phyloP scores from a whole-genome alignment of 2,797 vertebrate species.

The Borostomias antarcticus region DNA sequence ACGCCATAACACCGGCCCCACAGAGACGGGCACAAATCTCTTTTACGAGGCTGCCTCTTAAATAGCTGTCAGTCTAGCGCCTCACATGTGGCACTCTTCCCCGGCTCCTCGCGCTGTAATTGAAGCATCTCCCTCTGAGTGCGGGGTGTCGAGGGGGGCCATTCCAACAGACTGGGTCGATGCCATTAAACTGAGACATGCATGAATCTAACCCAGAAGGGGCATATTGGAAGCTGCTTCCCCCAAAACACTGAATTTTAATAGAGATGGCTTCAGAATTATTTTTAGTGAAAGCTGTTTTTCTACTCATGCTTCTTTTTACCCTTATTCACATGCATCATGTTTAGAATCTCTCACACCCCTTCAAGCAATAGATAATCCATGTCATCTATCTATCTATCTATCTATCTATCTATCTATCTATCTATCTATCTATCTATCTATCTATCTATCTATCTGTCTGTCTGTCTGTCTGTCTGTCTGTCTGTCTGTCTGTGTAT shows the following conservation, averaged over 20 bases:
- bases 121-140: slow-evolving; percentile 73
- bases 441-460: too few species aligned
- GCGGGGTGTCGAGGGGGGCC: slow-evolving; percentile 67
- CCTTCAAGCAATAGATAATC: too few species aligned
- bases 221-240: slow-evolving; percentile 20
- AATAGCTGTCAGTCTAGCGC: slow-evolving; percentile 82
- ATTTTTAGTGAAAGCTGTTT: slow-evolving; percentile 39
- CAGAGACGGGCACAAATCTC: slow-evolving; percentile 79
- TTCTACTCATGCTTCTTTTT: too few species aligned
- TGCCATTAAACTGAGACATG: slow-evolving; percentile 70
- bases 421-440: too few species aligned
- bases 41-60: slow-evolving; percentile 81
- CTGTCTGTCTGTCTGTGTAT: too few species aligned
- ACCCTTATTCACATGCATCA: too few species aligned
- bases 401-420: too few species aligned
- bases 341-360: slow-evolving; percentile 12
- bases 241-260: not conserved
- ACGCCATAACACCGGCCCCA: slow-evolving; percentile 52
- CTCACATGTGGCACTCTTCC: slow-evolving; percentile 69
- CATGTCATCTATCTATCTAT: too few species aligned
- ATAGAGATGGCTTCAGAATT: slow-evolving; percentile 21
- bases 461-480: too few species aligned
- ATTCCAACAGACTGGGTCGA: slow-evolving; percentile 73
- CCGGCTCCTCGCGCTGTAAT: slow-evolving; percentile 70
- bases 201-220: slow-evolving; percentile 65